These are phyloP conservation scores for Drosophila neotestacea DNA, from an alignment of 2,888 invertebrate species.

Conservation along the genomic window DNA sequence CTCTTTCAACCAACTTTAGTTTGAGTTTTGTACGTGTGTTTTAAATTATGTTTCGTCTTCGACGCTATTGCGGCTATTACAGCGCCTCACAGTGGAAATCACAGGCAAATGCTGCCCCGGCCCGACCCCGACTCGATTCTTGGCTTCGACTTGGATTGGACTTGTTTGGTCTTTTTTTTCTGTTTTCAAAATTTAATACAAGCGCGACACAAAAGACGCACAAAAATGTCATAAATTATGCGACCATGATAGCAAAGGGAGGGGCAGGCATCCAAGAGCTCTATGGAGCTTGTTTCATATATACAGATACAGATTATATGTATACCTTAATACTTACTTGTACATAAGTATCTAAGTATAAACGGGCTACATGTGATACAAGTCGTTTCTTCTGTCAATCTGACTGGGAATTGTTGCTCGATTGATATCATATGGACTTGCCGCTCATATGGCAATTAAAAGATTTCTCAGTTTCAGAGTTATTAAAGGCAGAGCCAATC, in stretches of 20 bases:
- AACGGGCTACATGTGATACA: conserved; percentile 52
- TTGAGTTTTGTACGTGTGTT: conserved; percentile 75
- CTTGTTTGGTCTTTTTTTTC: conserved; percentile 52
- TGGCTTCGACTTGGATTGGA: conserved; percentile 44
- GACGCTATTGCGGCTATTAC: conserved; percentile 39
- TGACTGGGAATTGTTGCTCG: conserved; percentile 10
- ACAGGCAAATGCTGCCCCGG: conserved; percentile 65
- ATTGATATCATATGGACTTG: neutral
- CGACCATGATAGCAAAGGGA: conserved; percentile 73
- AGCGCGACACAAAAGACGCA: conserved; percentile 82
- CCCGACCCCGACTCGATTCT: conserved; percentile 45
- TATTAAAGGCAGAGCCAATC: neutral
- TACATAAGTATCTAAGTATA: conserved; percentile 9
- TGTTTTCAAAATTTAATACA: conserved; percentile 72
- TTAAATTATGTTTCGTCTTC: conserved; percentile 67
- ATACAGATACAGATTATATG: conserved; percentile 1
- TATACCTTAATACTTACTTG: neutral
- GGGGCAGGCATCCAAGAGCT: conserved; percentile 65
- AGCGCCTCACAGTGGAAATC: conserved; percentile 65
- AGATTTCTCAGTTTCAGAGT: neutral
- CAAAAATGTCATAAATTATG: conserved; percentile 83
- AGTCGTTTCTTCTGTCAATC: conserved; percentile 34
- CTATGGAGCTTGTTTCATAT: conserved; percentile 56
- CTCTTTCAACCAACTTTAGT: conserved; percentile 30
- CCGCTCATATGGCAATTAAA: neutral